These are phyloP conservation scores for Chinchilla lanigera DNA, from an alignment of 2,113 vertebrate species.

Conservation along the genomic window DNA sequence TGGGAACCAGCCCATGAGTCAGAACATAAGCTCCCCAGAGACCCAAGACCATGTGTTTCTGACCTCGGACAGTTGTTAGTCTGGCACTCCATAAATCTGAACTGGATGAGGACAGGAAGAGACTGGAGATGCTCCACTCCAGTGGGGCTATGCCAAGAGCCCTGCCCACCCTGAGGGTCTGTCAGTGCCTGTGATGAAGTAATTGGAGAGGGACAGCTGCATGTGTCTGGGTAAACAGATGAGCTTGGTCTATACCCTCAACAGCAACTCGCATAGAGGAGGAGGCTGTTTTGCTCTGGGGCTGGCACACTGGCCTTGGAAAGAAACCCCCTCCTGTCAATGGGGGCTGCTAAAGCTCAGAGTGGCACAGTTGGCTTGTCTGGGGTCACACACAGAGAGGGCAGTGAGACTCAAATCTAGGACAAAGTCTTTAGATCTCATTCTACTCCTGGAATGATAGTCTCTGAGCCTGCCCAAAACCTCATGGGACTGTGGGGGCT, in stretches of 20 bases:
- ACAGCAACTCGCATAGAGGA: neutral
- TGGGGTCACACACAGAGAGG: neutral
- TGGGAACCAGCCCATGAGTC: neutral
- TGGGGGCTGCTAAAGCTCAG: no score
- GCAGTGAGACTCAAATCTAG: neutral
- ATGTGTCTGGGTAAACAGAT: constrained; percentile 53
- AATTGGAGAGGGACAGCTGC: constrained; percentile 60
- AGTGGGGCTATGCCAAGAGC: neutral
- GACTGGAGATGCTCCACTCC: constrained; percentile 43
- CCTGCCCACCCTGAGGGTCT: constrained; percentile 16
- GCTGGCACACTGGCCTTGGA: neutral
- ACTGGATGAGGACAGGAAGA: constrained; percentile 4
- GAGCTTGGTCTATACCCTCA: constrained; percentile 22
- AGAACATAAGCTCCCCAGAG: neutral
- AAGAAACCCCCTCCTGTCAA: neutral
- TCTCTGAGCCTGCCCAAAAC: fast-evolving
- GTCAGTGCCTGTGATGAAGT: constrained; percentile 68
- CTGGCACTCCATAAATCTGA: constrained; percentile 72
- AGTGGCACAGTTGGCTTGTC: neutral
- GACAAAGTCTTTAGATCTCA: neutral
- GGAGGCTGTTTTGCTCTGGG: fast-evolving
- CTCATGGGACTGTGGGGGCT: fast-evolving
- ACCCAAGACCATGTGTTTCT: neutral
- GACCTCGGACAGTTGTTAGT: neutral
- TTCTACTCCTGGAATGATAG: fast-evolving